Evolutionary conservation across 2,113 vertebrate genomes (phyloP).

Genomic region (Alexandromys fortis): DNA sequence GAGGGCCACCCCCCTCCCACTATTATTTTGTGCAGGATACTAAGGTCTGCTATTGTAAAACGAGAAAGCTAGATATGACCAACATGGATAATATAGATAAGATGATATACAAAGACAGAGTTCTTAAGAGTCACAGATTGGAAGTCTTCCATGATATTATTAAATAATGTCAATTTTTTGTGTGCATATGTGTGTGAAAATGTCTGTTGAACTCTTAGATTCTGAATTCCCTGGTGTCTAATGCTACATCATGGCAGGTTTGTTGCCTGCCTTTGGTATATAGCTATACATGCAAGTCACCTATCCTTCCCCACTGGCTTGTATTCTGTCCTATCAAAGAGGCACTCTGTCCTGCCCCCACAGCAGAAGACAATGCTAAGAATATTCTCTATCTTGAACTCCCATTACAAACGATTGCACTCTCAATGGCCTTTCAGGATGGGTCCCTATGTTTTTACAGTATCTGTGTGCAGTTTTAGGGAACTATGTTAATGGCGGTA

Average conservation of each 20-base stretch:
- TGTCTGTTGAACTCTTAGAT: conserved; percentile 5
- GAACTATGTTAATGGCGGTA: not conserved
- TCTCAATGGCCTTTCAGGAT: conserved; percentile 31
- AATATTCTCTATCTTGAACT: conserved; percentile 30
- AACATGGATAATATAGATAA: conserved; percentile 21
- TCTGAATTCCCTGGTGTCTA: conserved; percentile 3
- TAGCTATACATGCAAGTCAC: not conserved
- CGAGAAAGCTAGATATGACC: not conserved
- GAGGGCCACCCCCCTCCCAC: conserved; percentile 33
- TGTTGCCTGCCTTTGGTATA: conserved; percentile 29
- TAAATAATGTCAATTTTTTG: not conserved
- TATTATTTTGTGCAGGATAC: conserved; percentile 53
- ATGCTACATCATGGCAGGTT: not conserved
- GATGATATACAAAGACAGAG: not conserved
- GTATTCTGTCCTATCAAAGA: conserved; percentile 17
- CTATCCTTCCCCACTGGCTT: not conserved
- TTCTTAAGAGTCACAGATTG: conserved; percentile 38
- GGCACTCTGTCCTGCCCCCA: not conserved
- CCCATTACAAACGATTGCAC: not conserved
- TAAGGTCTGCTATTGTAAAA: conserved; percentile 10
- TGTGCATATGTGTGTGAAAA: not conserved
- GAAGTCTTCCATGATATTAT: conserved; percentile 36
- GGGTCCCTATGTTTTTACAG: not conserved
- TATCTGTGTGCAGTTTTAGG: not conserved
- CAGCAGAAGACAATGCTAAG: not conserved